phyloP scores from a whole-genome alignment of 2,797 vertebrate species.

The Rachycentron canadum region DNA sequence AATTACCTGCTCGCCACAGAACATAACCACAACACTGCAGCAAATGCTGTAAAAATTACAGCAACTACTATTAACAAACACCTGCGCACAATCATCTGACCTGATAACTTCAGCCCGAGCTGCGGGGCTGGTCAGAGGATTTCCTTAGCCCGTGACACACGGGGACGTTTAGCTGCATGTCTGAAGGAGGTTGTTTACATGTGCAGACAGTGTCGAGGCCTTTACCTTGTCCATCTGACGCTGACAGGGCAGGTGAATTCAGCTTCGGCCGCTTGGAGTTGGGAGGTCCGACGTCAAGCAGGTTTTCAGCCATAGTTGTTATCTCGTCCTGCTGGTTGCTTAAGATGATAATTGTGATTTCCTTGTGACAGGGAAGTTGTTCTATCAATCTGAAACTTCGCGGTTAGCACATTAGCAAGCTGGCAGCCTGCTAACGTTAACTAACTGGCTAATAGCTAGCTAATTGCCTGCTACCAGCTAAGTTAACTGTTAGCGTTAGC shows the following conservation, averaged over 20 bases:
- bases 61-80: background rate
- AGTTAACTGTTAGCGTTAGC: conserved; percentile 78
- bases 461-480: conserved; percentile 80
- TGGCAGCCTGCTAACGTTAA: conserved; percentile 75
- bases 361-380: conserved; percentile 44
- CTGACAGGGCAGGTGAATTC: conserved; percentile 94
- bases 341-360: conserved; percentile 39
- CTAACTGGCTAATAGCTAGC: conserved; percentile 81
- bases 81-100: background rate
- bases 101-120: background rate
- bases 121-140: background rate
- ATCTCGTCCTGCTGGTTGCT: conserved; percentile 33
- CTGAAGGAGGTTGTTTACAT: conserved; percentile 17
- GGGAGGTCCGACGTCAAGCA: conserved; percentile 96
- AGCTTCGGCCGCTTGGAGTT: conserved; percentile 96
- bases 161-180: background rate
- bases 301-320: conserved; percentile 93
- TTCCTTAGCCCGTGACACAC: rapidly evolving
- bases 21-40: conserved; percentile 53
- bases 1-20: conserved; percentile 12
- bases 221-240: conserved; percentile 96
- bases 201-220: conserved; percentile 57
- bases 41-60: conserved; percentile 32
- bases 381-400: conserved; percentile 56
- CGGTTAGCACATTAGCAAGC: conserved; percentile 80